Conservation (phyloP, 1,140 invertebrate species). For the Pachyrhynchus sulphureomaculatus region DNA sequence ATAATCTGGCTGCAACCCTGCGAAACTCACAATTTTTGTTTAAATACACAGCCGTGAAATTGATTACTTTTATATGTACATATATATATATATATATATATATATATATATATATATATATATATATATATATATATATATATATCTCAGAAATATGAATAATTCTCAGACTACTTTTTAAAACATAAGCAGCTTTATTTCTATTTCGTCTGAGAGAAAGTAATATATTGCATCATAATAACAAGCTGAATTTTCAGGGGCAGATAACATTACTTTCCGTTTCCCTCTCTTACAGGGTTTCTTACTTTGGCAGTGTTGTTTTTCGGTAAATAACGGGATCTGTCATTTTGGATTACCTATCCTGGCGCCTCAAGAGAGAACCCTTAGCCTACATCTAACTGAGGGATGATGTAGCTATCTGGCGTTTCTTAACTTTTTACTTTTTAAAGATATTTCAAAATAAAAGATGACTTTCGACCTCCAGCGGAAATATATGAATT, state of each 20-base stretch:
- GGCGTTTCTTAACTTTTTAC: neutral
- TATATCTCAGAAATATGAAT: too few relatives aligned
- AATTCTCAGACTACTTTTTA: too few relatives aligned
- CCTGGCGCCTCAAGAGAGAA: conserved; percentile 41
- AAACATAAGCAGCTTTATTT: too few relatives aligned
- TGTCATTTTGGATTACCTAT: conserved; percentile 51
- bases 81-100: too few relatives aligned
- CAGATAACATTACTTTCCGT: conserved; percentile 46
- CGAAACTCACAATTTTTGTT: too few relatives aligned
- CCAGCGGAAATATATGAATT: neutral
- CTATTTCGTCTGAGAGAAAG: neutral
- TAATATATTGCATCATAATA: conserved; percentile 43
- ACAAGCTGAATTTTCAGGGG: conserved; percentile 40
- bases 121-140: too few relatives aligned
- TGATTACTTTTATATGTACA: too few relatives aligned
- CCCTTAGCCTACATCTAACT: conserved; percentile 27
- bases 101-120: too few relatives aligned
- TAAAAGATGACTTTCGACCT: neutral
- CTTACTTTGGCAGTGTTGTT: conserved; percentile 50
- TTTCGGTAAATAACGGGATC: conserved; percentile 53
- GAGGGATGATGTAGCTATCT: conserved; percentile 24
- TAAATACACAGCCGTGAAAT: too few relatives aligned
- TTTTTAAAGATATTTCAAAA: conserved; percentile 1
- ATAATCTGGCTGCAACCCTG: too few relatives aligned
- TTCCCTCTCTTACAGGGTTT: conserved; percentile 48